Conservation (phyloP, 2,113 vertebrate genomes). For the Corythornis cristatus region DNA sequence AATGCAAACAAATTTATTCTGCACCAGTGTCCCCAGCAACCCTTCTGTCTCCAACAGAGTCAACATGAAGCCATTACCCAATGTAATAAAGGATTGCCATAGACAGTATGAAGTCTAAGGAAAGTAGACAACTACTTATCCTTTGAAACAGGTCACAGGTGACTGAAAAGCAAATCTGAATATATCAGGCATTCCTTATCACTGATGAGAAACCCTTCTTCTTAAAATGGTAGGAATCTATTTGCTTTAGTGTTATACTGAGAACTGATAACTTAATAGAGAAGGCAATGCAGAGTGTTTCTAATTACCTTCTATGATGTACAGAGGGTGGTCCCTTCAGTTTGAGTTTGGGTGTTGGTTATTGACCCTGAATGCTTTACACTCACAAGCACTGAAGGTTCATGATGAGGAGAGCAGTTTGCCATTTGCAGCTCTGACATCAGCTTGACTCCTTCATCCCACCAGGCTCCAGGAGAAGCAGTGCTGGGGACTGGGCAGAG, state of each 20-base stretch:
- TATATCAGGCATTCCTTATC: neutral
- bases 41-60: neutral
- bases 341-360: accelerated
- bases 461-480: neutral
- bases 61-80: neutral
- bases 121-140: neutral
- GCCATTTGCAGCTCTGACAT: neutral
- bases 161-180: neutral
- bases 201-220: neutral
- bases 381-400: neutral
- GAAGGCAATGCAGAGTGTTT: neutral
- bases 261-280: neutral
- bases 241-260: neutral
- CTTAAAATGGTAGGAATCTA: neutral
- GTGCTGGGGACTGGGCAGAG: neutral
- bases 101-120: neutral
- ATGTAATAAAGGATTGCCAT: neutral
- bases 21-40: neutral
- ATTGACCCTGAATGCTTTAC: neutral
- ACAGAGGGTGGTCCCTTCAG: neutral
- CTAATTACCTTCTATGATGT: neutral
- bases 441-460: neutral
- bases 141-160: neutral
- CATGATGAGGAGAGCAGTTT: neutral
- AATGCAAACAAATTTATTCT: neutral